A percentile compares a stretch with the other conserved stretches of the same genome.
Evolutionary conservation across 2,888 invertebrate genomes (phyloP).

Genomic region (Iphiclides podalirius): DNA sequence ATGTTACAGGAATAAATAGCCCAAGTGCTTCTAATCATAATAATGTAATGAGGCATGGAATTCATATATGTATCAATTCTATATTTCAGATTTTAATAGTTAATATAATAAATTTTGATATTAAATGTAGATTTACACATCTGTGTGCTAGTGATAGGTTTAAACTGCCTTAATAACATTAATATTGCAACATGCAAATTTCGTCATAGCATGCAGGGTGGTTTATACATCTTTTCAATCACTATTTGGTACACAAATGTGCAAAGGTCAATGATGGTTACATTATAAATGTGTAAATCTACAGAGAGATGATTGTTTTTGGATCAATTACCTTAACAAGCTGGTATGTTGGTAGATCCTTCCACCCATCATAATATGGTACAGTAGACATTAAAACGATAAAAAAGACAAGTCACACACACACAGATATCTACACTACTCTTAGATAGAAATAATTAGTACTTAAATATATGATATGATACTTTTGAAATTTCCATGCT

Average conservation of each 20-base stretch:
- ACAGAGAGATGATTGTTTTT: slow-evolving; percentile 57
- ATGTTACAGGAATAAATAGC: slow-evolving; percentile 48
- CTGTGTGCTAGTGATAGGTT: slow-evolving; percentile 39
- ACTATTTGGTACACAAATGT: slow-evolving; percentile 27
- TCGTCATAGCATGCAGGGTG: slow-evolving; percentile 34
- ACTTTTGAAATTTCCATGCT: slow-evolving; percentile 35
- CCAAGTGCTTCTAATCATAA: slow-evolving; percentile 52
- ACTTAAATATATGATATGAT: slow-evolving; percentile 26
- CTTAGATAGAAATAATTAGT: slow-evolving; percentile 28
- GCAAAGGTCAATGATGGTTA: slow-evolving; percentile 6
- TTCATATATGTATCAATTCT: slow-evolving; percentile 35
- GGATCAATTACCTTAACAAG: slow-evolving; percentile 82
- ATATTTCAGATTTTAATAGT: slow-evolving; percentile 30
- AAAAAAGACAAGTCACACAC: slow-evolving; percentile 78
- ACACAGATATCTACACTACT: slow-evolving; percentile 66
- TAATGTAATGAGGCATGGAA: slow-evolving; percentile 61
- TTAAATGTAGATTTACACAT: slow-evolving; percentile 72
- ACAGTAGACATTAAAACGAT: slow-evolving; percentile 76
- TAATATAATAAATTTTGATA: slow-evolving; percentile 21
- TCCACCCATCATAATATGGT: slow-evolving; percentile 77
- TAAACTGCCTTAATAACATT: slow-evolving; percentile 22
- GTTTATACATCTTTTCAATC: slow-evolving; percentile 9
- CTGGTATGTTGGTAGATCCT: slow-evolving; percentile 84
- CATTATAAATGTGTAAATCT: slow-evolving; percentile 68
- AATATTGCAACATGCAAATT: slow-evolving; percentile 33